Conservation (phyloP, 2,888 invertebrate genomes). For the Hedya salicella region DNA sequence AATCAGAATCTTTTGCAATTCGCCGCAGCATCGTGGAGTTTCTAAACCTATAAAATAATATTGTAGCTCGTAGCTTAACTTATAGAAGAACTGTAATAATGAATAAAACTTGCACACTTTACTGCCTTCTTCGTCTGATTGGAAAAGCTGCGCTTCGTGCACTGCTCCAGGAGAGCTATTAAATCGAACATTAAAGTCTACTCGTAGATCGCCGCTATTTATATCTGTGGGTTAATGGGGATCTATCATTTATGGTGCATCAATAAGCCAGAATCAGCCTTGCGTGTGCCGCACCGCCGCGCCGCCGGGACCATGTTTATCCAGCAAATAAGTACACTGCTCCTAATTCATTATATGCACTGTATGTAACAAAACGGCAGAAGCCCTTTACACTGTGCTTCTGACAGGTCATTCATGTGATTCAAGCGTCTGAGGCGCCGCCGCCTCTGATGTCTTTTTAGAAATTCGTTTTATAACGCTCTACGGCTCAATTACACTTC, state of each 20-base stretch:
- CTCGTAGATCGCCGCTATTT: slow-evolving; percentile 29
- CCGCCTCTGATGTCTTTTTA: background rate
- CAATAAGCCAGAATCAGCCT: slow-evolving; percentile 14
- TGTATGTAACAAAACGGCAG: background rate
- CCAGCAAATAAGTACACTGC: background rate
- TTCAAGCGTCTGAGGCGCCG: background rate
- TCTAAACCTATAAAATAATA: slow-evolving; percentile 21
- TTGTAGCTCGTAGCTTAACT: background rate
- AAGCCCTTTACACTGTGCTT: background rate
- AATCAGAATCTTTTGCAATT: slow-evolving; percentile 21
- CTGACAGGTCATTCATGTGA: background rate
- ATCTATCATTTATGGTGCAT: slow-evolving; percentile 34
- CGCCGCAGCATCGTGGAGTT: slow-evolving; percentile 11
- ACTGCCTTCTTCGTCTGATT: background rate
- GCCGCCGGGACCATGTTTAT: slow-evolving; percentile 9
- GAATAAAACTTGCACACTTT: background rate
- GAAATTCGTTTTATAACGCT: too few species aligned
- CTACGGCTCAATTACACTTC: background rate
- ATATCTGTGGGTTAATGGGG: slow-evolving; percentile 35
- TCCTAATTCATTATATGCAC: background rate
- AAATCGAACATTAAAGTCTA: slow-evolving; percentile 18
- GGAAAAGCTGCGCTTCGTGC: slow-evolving; percentile 12
- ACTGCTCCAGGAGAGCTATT: slow-evolving; percentile 13
- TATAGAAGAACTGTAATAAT: background rate
- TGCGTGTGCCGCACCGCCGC: slow-evolving; percentile 26